Base-by-base conservation (phyloP, 2,113 vertebrate species). In the Tyrannus savana region DNA sequence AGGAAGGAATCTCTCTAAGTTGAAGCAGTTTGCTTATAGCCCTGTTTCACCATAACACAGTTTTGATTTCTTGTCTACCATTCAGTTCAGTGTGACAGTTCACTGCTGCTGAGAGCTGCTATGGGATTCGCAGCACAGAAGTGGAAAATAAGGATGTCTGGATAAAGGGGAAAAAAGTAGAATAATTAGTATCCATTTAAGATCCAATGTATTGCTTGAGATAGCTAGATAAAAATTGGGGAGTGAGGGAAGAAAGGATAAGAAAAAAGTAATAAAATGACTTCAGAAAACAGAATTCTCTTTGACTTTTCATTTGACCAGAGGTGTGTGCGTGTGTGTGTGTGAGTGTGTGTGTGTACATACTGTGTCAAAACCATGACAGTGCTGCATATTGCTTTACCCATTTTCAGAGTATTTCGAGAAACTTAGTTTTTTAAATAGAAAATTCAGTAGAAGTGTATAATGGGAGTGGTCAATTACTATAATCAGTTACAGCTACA, bases 1-100 rank as follows among this genome's bases (percentile, higher is more conserved):
- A 79, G 87, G 41, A 96, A 95, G 63, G 81, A 88, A 89, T 90
- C 62, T 73, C 88, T 90, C 66, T 50, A 93, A 42, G 28, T 93
- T 96, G 92, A 88, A 87, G 79, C 58, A 1, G 90, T 92, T 92
- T 92, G 52, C 55, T 80, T 92, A n/a, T 27, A 93, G 84, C 90
- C 66, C 62, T 94, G 67, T 91, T 95, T 97, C 84, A 83, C 80
- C 78, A 31, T 85, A 92, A 69, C 86, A 58, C 74, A 74, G 69
- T 95, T 97, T 80, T 77, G 75, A 87, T 97, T 97, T 93, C 68
- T 37, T 68, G 69, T 93, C 75, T 92, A 0, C 95, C 3, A 44
- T 96, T 95, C 87, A 77, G 67, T 95, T 94, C 93, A 46, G 89
- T 96, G 69, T 90, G 84, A 91, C 89, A 37, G 35, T 37, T 37